Evolutionary conservation across 2,888 invertebrate species (phyloP).

Genomic region (Bellardia pandia): DNA sequence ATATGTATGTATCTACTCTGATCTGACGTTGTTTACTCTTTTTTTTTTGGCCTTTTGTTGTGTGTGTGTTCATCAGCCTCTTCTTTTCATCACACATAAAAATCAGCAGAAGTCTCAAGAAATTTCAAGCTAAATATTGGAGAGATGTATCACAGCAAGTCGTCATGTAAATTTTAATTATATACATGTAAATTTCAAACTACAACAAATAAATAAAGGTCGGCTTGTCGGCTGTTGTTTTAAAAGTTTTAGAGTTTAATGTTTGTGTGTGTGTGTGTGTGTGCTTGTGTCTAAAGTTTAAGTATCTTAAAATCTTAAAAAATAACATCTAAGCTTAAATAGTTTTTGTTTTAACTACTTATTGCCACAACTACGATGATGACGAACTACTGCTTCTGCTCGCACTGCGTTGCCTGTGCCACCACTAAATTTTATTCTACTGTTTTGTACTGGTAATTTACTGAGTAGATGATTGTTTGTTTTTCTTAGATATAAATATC

Average conservation of each 20-base stretch:
- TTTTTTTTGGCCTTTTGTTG: no score
- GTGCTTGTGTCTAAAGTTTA: not conserved
- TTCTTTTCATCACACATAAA: conserved; percentile 50
- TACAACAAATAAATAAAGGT: conserved; percentile 58
- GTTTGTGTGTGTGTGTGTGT: not conserved
- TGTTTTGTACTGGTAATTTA: conserved; percentile 10
- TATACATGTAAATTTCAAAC: conserved; percentile 66
- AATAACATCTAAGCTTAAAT: conserved; percentile 66
- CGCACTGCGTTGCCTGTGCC: not conserved
- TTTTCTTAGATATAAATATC: conserved; percentile 49
- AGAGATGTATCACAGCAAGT: conserved; percentile 70
- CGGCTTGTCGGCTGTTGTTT: conserved; percentile 43
- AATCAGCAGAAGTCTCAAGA: conserved; percentile 14
- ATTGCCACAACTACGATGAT: conserved; percentile 22
- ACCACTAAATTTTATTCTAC: conserved; percentile 13
- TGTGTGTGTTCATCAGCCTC: conserved; percentile 22
- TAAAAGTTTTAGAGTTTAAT: conserved; percentile 23
- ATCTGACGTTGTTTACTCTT: not conserved
- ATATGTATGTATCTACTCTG: conserved; percentile 4
- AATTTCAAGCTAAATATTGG: conserved; percentile 37
- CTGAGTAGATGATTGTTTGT: conserved; percentile 31
- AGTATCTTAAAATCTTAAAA: conserved; percentile 36
- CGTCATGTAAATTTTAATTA: conserved; percentile 73
- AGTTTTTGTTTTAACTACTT: conserved; percentile 55
- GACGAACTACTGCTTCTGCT: conserved; percentile 34